A percentile compares a stretch with the other conserved stretches of the same genome.
Conservation (phyloP, 2,888 invertebrate species). For the Ichneumoninae sp. region DNA sequence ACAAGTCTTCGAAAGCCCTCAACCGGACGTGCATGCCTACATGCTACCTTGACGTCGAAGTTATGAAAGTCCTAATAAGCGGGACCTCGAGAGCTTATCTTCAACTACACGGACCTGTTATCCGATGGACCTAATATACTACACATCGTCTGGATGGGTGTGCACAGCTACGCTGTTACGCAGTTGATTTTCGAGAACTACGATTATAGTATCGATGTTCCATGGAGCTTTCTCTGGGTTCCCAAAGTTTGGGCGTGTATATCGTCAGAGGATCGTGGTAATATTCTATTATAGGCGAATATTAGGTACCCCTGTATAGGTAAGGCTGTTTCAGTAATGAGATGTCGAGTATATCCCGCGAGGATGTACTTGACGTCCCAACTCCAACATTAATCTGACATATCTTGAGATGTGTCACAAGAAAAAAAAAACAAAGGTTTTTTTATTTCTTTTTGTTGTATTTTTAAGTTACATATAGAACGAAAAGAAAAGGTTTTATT, state of each 20-base stretch:
- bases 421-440: too few relatives aligned
- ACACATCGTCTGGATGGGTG: not conserved
- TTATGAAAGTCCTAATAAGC: conserved; percentile 51
- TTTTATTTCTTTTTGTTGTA: too few relatives aligned
- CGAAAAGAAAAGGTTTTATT: too few relatives aligned
- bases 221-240: conserved; percentile 8
- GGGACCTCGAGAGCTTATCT: conserved; percentile 56
- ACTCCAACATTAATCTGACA: not conserved
- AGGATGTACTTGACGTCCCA: not conserved
- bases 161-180: not conserved
- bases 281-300: conserved; percentile 12
- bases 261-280: conserved; percentile 11
- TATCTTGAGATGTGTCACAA: too few relatives aligned
- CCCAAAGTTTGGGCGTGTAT: conserved; percentile 13
- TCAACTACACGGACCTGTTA: conserved; percentile 24
- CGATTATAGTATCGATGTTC: conserved; percentile 27
- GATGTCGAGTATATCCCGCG: not conserved
- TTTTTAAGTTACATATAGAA: too few relatives aligned
- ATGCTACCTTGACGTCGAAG: conserved; percentile 18
- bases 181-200: conserved; percentile 18
- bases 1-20: conserved; percentile 4
- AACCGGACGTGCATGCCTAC: not conserved
- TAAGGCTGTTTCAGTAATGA: not conserved
- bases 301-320: not conserved
- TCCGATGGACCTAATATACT: conserved; percentile 47